Conservation (phyloP, 2,888 invertebrate species). For the Ennomos erosarius region DNA sequence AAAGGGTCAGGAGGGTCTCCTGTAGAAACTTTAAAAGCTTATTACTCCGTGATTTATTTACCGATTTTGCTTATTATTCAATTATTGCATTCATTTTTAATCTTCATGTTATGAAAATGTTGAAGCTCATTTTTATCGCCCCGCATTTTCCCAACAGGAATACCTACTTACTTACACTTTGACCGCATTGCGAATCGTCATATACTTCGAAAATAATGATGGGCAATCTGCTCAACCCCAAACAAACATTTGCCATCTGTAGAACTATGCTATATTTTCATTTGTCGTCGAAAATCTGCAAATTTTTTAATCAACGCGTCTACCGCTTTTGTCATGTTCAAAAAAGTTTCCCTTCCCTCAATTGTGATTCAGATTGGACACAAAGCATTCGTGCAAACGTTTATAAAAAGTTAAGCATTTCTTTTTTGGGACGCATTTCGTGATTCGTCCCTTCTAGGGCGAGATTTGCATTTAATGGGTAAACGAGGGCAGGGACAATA, state of each 20-base stretch:
- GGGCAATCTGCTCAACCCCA: too few species aligned
- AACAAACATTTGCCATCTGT: slow-evolving; percentile 18
- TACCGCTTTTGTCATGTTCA: slow-evolving; percentile 65
- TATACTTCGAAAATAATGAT: too few species aligned
- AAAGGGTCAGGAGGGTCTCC: too few species aligned
- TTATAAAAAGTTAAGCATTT: slow-evolving; percentile 71
- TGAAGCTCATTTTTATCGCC: too few species aligned
- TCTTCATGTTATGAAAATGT: too few species aligned
- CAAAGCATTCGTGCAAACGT: slow-evolving; percentile 73
- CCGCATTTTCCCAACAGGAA: too few species aligned
- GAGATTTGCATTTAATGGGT: slow-evolving; percentile 63
- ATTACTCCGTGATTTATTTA: too few species aligned
- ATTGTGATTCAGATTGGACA: slow-evolving; percentile 67
- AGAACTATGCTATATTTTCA: slow-evolving; percentile 32
- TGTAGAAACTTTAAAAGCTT: too few species aligned
- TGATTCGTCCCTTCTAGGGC: slow-evolving; percentile 22
- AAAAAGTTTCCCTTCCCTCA: slow-evolving; percentile 49
- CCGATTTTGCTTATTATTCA: too few species aligned
- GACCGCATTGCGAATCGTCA: too few species aligned
- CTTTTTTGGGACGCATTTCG: slow-evolving; percentile 37
- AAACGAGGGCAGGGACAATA: slow-evolving; percentile 35
- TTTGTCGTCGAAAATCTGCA: slow-evolving; percentile 55
- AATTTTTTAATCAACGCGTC: slow-evolving; percentile 73
- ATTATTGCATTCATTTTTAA: too few species aligned
- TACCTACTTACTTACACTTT: too few species aligned